These are phyloP conservation scores for Paedocypris micromegethes DNA, from an alignment of 2,797 vertebrate genomes.

Conservation along the genomic window DNA sequence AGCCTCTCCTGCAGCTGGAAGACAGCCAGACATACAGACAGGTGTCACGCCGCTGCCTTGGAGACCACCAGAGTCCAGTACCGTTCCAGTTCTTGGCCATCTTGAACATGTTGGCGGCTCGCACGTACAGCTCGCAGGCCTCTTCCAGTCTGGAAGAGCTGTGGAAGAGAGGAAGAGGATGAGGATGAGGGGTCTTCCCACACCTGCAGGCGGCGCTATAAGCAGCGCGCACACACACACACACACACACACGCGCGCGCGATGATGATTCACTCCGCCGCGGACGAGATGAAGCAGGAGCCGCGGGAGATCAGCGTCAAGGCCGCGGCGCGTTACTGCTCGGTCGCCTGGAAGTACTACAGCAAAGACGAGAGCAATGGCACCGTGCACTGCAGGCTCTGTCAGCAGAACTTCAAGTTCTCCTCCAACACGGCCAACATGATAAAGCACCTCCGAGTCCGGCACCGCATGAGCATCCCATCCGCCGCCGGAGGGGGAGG, in stretches of 20 bases:
- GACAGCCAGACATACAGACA: not conserved
- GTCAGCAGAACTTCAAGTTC: conserved; percentile 24
- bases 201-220: not conserved
- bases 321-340: conserved; percentile 23
- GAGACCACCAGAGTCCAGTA: conserved; percentile 39
- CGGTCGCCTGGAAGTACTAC: conserved; percentile 33
- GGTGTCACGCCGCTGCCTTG: not conserved
- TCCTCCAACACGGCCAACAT: conserved; percentile 29
- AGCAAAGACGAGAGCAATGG: conserved; percentile 17
- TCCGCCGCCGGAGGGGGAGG: conserved; percentile 1
- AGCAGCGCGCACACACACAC: not conserved
- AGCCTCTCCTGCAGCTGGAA: conserved; percentile 71
- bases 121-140: conserved; percentile 74
- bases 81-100: conserved; percentile 82
- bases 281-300: conserved; percentile 20
- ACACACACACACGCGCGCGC: conserved; percentile 2
- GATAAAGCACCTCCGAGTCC: conserved; percentile 32
- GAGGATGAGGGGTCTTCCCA: not conserved
- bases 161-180: conserved; percentile 48
- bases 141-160: conserved; percentile 76
- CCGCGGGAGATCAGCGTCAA: conserved; percentile 5
- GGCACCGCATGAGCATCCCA: conserved; percentile 21
- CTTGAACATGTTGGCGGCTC: conserved; percentile 80
- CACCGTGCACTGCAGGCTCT: conserved; percentile 23
- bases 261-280: conserved; percentile 1